A percentile compares a stretch with the other conserved stretches of the same genome.
Evolutionary conservation across 2,888 invertebrate species (phyloP).

Genomic region (Xylocampa areola): DNA sequence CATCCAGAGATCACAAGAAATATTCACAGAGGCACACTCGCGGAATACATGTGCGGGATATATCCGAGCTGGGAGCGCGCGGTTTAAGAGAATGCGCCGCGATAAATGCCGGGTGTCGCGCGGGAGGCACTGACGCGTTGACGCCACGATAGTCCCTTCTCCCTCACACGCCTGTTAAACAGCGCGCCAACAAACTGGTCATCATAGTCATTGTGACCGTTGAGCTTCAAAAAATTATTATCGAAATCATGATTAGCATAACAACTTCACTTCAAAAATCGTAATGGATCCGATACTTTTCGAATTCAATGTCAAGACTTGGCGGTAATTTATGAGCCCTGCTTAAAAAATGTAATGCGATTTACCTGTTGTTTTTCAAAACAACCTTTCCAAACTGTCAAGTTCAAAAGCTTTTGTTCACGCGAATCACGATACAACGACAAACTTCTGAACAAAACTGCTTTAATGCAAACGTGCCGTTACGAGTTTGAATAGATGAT

Average conservation of each 20-base stretch:
- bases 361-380: slow-evolving; percentile 35
- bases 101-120: slow-evolving; percentile 79
- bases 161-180: slow-evolving; percentile 71
- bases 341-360: slow-evolving; percentile 19
- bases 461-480: slow-evolving; percentile 36
- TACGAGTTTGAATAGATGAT: slow-evolving; percentile 21
- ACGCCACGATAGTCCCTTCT: slow-evolving; percentile 71
- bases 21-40: slow-evolving; percentile 77
- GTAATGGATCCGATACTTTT: slow-evolving; percentile 27
- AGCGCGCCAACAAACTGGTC: slow-evolving; percentile 71
- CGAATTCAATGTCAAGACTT: slow-evolving; percentile 46
- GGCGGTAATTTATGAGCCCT: slow-evolving; percentile 17
- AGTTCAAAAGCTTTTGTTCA: slow-evolving; percentile 41
- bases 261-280: slow-evolving; percentile 37
- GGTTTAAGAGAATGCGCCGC: slow-evolving; percentile 71
- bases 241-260: slow-evolving; percentile 48
- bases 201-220: slow-evolving; percentile 74
- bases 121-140: slow-evolving; percentile 74
- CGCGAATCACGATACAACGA: slow-evolving; percentile 13
- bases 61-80: slow-evolving; percentile 65
- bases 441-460: slow-evolving; percentile 21
- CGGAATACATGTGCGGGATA: slow-evolving; percentile 72
- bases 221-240: slow-evolving; percentile 72
- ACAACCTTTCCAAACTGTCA: slow-evolving; percentile 26
- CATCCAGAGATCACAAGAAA: slow-evolving; percentile 72